Evolutionary conservation across 2,888 invertebrate genomes (phyloP), one percentile per base, ranked within the genome.

Genomic region (Netelia inedita): DNA sequence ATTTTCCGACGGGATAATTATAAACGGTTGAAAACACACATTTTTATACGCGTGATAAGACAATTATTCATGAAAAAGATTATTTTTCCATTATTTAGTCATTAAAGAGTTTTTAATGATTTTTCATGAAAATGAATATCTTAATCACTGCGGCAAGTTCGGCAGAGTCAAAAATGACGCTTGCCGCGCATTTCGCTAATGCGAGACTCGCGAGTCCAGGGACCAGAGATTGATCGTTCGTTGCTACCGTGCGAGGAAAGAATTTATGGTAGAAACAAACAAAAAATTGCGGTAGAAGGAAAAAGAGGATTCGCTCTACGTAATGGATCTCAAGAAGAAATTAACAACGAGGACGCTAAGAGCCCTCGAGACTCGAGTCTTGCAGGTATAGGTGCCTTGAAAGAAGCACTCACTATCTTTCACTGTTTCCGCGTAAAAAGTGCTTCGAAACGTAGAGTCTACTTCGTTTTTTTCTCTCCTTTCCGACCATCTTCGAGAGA

Each of bases 271-370:
- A 35, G 50, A 46, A 75, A 46, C 65, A 28, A 65, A 68, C 61
- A 61, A 50, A 74, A 68, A 10, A 59, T 28, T 19, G 66, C 41
- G 16, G 14, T 35, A 35, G 57, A 35, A 35, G 46, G 11, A 66
- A 78, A 57, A 76, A 69, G 79, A 43, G 28, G 41, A 63, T 3
- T 57, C 43, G 50, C 43, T 43, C 43, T n/a, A 21, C 66, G 79
- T 82, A 86, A 86, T 82, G 84, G 76, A 82, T 63, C 63, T 80
- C 65, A 43, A 65, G 78, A 80, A 85, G 82, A 86, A 73, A 76
- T 82, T 79, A 79, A 82, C 84, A 72, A 75, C 81, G 74, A 57
- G 59, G n/a, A 65, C 66, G 41, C 53, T 66, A 74, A 50, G 66
- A 74, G 46, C 59, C 50, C 53, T 28, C 21, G 73, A 23, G 53